Percentiles rank a stretch among this genome's conserved stretches.
Evolutionary conservation across 2,113 vertebrate genomes (phyloP).

Genomic region (Callaeas wilsoni): DNA sequence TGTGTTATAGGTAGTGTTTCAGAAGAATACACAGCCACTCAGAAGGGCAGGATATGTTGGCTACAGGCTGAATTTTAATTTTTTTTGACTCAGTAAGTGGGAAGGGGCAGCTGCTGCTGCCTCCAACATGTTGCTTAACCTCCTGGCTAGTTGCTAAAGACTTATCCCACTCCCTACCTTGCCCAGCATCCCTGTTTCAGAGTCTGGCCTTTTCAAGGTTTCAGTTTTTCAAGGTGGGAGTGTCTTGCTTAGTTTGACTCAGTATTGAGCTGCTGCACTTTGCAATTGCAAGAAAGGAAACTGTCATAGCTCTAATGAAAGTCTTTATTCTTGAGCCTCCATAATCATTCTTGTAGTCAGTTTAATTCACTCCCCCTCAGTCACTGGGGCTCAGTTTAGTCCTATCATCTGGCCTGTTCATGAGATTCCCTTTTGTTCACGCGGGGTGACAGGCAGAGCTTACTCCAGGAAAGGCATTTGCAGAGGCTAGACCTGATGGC

Average conservation of each 20-base stretch:
- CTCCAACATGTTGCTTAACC: background rate
- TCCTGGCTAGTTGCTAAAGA: background rate
- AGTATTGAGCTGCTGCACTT: background rate
- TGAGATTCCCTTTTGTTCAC: background rate
- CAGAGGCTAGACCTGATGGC: background rate
- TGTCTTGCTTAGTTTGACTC: background rate
- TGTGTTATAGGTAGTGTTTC: background rate
- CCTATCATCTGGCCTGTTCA: background rate
- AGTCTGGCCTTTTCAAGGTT: background rate
- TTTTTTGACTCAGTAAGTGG: background rate
- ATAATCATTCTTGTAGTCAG: background rate
- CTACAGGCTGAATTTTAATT: rapidly evolving
- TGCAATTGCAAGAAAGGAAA: background rate
- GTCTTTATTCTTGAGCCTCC: background rate
- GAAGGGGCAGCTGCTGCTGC: background rate
- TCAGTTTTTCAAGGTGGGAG: background rate
- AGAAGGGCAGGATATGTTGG: background rate
- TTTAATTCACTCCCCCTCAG: background rate
- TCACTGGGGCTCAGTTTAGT: background rate
- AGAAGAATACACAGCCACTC: background rate
- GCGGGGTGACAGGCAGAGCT: background rate
- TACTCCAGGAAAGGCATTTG: background rate
- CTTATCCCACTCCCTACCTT: background rate
- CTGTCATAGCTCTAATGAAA: background rate
- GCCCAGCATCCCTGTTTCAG: background rate